A percentile compares a stretch with the other conserved stretches of the same genome.
phyloP scores from a whole-genome alignment of 2,888 invertebrate species.

The Mimachlamys varia region DNA sequence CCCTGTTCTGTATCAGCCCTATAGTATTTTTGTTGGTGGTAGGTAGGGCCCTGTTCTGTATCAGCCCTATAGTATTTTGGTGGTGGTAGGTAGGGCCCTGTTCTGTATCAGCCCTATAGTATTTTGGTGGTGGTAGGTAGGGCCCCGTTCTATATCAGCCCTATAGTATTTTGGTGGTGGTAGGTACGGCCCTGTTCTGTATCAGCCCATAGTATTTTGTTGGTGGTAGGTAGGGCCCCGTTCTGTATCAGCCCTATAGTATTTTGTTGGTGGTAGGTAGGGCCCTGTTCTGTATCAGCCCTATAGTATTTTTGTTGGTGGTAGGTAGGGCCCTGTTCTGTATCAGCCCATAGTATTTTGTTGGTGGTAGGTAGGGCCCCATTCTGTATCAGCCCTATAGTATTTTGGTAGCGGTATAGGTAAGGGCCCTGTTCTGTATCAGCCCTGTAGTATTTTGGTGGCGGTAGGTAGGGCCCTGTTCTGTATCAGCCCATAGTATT shows the following conservation, averaged over 20 bases:
- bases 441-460: too few species aligned
- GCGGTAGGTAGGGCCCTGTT: constrained; percentile 43
- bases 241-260: too few species aligned
- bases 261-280: not conserved
- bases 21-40: not conserved
- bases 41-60: not conserved
- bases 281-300: not conserved
- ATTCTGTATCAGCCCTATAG: too few species aligned
- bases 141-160: too few species aligned
- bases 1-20: too few species aligned
- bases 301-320: not conserved
- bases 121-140: not conserved
- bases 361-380: too few species aligned
- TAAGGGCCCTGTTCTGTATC: too few species aligned
- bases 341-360: not conserved
- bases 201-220: not conserved
- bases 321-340: not conserved
- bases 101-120: not conserved
- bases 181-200: not conserved
- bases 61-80: not conserved
- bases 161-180: not conserved
- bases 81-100: not conserved
- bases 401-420: too few species aligned
- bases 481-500: too few species aligned
- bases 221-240: too few species aligned